phyloP scores from a whole-genome alignment of 1,140 invertebrate species.

The Panagrolaimus sp. region DNA sequence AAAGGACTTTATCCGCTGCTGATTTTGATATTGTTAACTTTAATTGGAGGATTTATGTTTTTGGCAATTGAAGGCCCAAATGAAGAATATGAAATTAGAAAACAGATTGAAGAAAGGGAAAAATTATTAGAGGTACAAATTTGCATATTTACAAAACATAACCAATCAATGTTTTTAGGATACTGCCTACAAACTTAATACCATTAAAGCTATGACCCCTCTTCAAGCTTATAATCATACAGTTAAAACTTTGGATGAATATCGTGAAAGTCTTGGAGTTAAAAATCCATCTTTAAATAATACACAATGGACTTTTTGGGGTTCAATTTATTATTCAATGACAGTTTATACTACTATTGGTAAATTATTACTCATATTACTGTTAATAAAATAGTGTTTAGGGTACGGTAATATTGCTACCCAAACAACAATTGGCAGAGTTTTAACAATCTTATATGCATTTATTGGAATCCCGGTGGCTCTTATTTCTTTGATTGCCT shows the following conservation, averaged over 20 bases:
- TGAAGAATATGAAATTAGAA: slow-evolving; percentile 39
- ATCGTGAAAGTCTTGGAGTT: slow-evolving; percentile 37
- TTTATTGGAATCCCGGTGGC: slow-evolving; percentile 68
- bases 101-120: slow-evolving; percentile 36
- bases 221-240: slow-evolving; percentile 46
- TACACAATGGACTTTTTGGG: slow-evolving; percentile 40
- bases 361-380: neutral
- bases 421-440: slow-evolving; percentile 70
- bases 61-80: slow-evolving; percentile 45
- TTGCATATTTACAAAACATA: slow-evolving; percentile 9
- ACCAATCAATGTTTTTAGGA: slow-evolving; percentile 39
- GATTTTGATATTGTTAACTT: slow-evolving; percentile 39
- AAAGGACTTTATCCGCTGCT: slow-evolving; percentile 28
- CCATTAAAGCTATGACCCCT: slow-evolving; percentile 44
- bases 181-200: slow-evolving; percentile 43
- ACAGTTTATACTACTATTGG: slow-evolving; percentile 46
- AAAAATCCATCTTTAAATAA: slow-evolving; percentile 31
- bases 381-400: neutral
- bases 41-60: slow-evolving; percentile 43
- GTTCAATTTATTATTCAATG: slow-evolving; percentile 22
- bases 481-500: slow-evolving; percentile 39
- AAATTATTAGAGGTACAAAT: slow-evolving; percentile 33
- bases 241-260: slow-evolving; percentile 32
- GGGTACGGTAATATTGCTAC: slow-evolving; percentile 83
- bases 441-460: slow-evolving; percentile 81